phyloP scores from a whole-genome alignment of 1,140 invertebrate genomes.

The Zaprionus africanus region DNA sequence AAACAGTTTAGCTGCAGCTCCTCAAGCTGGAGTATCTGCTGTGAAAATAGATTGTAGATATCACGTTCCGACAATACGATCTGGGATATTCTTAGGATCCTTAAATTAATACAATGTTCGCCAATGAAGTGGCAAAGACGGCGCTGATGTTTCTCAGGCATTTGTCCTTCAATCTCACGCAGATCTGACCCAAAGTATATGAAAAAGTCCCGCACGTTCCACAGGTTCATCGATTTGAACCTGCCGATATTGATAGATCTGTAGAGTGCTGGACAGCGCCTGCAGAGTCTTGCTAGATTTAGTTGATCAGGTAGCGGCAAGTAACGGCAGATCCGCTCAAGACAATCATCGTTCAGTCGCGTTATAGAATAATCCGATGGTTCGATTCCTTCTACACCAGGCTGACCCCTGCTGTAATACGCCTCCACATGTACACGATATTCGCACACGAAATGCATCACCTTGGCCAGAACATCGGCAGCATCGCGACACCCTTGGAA shows the following conservation, averaged over 20 bases:
- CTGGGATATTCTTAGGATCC: neutral
- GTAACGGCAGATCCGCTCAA: neutral
- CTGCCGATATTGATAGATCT: neutral
- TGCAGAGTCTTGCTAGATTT: neutral
- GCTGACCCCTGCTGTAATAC: constrained; percentile 23
- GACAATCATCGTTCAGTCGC: constrained; percentile 14
- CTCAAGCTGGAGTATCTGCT: constrained; percentile 1
- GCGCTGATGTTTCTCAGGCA: neutral
- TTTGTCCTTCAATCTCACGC: neutral
- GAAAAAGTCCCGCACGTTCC: constrained; percentile 17
- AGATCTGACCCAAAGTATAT: neutral
- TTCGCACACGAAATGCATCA: neutral
- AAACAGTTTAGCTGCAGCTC: neutral
- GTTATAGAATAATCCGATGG: neutral
- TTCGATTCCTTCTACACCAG: neutral
- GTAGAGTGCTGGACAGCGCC: constrained; percentile 5
- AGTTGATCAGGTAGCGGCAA: constrained; percentile 3
- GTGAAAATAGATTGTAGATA: neutral
- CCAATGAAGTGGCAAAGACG: neutral
- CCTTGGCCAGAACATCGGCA: constrained; percentile 1
- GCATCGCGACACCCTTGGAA: constrained; percentile 6
- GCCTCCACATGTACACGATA: neutral
- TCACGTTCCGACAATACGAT: neutral
- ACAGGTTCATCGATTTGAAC: neutral
- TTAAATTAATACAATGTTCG: neutral